These are phyloP conservation scores for Periophthalmus modestus DNA, from an alignment of 2,113 vertebrate species.

Conservation along the genomic window DNA sequence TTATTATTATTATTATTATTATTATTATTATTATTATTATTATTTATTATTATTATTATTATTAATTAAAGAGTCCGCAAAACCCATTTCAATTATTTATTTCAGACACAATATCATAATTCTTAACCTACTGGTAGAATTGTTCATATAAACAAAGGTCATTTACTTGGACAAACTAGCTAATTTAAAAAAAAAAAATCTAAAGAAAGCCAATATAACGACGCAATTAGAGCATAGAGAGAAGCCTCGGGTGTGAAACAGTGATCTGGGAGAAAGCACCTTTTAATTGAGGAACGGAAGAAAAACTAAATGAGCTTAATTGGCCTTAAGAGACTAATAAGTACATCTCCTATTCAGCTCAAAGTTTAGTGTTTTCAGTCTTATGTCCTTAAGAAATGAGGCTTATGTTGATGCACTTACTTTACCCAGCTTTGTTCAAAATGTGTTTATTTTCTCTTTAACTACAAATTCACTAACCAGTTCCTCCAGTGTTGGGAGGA, in stretches of 20 bases:
- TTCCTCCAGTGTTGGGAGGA: no score
- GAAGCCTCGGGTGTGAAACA: neutral
- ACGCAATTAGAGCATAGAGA: neutral
- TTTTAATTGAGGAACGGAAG: neutral
- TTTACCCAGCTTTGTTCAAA: no score
- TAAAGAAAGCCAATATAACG: neutral
- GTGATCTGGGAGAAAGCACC: neutral
- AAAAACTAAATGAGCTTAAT: constrained; percentile 1
- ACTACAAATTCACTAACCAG: no score
- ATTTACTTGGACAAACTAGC: neutral
- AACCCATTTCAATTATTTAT: no score
- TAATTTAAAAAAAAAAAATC: neutral
- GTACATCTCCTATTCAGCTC: neutral
- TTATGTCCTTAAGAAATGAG: neutral
- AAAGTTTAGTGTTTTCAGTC: neutral
- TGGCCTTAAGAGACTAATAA: neutral
- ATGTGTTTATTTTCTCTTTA: no score
- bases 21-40: no score
- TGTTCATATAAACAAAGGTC: neutral
- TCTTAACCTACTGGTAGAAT: no score
- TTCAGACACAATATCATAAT: neutral
- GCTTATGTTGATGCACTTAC: no score
- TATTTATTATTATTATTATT: no score
- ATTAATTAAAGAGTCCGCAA: no score
- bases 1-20: no score